A percentile compares a stretch with the other conserved stretches of the same genome.
phyloP scores from a whole-genome alignment of 2,888 invertebrate genomes.

The Ochlodes sylvanus region DNA sequence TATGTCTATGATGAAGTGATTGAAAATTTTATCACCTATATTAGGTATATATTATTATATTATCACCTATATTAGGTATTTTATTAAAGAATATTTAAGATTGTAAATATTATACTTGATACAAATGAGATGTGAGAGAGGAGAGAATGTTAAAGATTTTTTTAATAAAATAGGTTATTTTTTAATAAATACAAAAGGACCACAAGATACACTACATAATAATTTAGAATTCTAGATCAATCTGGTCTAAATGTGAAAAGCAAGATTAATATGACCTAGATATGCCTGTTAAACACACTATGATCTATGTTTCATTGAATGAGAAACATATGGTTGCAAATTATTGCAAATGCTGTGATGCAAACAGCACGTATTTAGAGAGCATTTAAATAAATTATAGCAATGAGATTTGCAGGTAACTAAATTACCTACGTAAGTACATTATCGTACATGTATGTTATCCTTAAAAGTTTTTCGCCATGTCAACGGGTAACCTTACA shows the following conservation, averaged over 20 bases:
- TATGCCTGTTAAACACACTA: neutral
- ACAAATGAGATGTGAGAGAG: too few relatives aligned
- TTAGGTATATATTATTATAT: too few relatives aligned
- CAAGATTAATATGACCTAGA: conserved; percentile 17
- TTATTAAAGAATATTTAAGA: too few relatives aligned
- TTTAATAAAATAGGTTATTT: too few relatives aligned
- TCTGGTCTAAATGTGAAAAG: neutral
- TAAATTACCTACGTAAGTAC: neutral
- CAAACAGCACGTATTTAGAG: neutral
- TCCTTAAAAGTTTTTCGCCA: neutral
- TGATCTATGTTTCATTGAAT: conserved; percentile 9
- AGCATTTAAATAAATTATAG: neutral
- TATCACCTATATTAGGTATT: too few relatives aligned
- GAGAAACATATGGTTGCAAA: conserved; percentile 10
- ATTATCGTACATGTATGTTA: neutral
- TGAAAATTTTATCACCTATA: too few relatives aligned
- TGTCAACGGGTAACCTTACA: neutral
- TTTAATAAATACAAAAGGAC: too few relatives aligned
- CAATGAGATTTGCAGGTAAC: neutral
- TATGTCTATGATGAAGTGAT: too few relatives aligned
- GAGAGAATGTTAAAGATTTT: too few relatives aligned
- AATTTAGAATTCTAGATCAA: neutral
- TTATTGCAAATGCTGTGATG: neutral
- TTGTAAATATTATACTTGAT: too few relatives aligned
- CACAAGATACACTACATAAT: too few relatives aligned